Base-by-base conservation (phyloP, 2,113 vertebrate genomes). In the Calonectris borealis region DNA sequence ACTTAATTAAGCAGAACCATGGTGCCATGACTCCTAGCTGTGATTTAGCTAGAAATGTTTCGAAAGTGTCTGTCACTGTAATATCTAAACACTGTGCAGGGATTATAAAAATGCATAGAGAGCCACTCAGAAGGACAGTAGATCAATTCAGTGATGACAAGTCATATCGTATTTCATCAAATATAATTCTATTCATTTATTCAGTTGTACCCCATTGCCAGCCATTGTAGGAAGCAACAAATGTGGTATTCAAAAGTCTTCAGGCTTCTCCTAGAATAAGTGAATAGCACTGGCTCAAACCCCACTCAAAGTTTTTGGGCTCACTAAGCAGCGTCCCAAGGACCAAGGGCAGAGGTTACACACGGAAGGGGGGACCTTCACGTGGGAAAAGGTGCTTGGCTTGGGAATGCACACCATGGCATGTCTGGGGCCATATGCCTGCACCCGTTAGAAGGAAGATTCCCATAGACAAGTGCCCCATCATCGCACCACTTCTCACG, bases 131-230 rank as follows among this genome's bases (percentile, higher is more conserved):
- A 94, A 86, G 89, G 89, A 71, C 91, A 82, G 84, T 64, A 87
- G 88, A 91, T 94, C 52, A 93, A 72, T 85, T 94, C 73, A 93
- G 82, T 93, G 54, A 93, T 95, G 89, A 91, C 94, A 96, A 96
- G 93, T 87, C 78, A 88, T 88, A 66, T 82, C 44, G 9, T 94
- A 82, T 93, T 98, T 97, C 92, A 96, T 94, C 88, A 97, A 88
- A 93, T 58, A 91, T 73, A 57, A 69, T 93, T 96, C 65, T 85
- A 64, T 86, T 95, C 60, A 84, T 86, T 72, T 95, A 91, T 79
- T 94, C 88, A 78, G 52, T 82, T 61, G 36, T 82, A 82, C 18
- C 40, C 57, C 25, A 48, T 44, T 94, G 93, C 65, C 84, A 94
- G 40, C 65, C 73, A 87, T 84, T 87, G 72, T 82, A 91, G 86